Base-by-base conservation (phyloP, 2,113 vertebrate genomes). In the Gasterosteus aculeatus region DNA sequence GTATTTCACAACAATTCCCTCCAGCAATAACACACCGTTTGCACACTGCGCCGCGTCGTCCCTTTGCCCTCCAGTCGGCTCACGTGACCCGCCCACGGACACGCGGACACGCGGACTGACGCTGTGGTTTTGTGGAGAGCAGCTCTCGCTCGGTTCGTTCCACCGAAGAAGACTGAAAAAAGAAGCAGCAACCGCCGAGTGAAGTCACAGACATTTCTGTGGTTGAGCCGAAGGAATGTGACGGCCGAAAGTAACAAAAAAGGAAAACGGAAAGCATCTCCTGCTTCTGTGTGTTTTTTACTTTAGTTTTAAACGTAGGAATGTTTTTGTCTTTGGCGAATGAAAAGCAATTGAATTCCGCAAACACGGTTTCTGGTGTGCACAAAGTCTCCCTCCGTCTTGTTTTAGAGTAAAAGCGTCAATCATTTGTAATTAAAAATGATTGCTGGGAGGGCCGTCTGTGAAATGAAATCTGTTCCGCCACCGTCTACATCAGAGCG, bases 121-220 rank as follows among this genome's bases (percentile, higher is more conserved):
- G 68, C 83, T 76, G 69, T 67, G 75, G 59, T 86, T 87, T 77
- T 5, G 75, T 85, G 86, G 79, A 89, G 86, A 90, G 87, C 79
- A 87, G 81, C 88, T 85, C 78, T 88, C 41, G 15, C 31, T 1
- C 44, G 66, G 41, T 88, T 85, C 78, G 88, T 91, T 92, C 79
- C 59, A 83, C 67, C 35, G 12, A 77, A 72, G 46, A 16, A 38
- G 7, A 47, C 7, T 18, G 6, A 47, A 63, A 58, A 54, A 59
- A 66, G 63, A 72, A 66, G 19, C 46, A 2, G 5, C 54, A 72
- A 78, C 14, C 75, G 58, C 61, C 35, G 82, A 84, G 75, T 85
- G 63, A 88, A 86, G 88, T 87, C 83, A 77, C 75, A 83, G 71
- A 61, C 87, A 91, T 93, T 86, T 90, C 88, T 94, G 92, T 83